Percentiles rank a stretch among this genome's conserved stretches.
phyloP scores from a whole-genome alignment of 1,140 invertebrate species.

The Pinna nobilis region DNA sequence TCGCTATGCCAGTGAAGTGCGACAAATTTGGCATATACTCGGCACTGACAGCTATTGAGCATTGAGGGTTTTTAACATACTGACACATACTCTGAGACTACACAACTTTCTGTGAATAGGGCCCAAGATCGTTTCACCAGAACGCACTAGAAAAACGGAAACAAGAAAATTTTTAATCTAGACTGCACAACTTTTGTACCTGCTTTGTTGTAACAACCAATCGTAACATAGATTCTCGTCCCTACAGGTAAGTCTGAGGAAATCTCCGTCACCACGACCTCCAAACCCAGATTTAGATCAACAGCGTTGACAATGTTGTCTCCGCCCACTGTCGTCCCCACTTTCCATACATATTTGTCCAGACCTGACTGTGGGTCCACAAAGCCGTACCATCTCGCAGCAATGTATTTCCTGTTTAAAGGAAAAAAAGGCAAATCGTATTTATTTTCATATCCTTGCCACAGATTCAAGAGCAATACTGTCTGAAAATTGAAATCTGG shows the following conservation, averaged over 20 bases:
- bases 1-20: too few species aligned
- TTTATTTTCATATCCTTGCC: neutral
- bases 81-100: too few species aligned
- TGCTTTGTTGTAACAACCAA: constrained; percentile 22
- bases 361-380: constrained; percentile 49
- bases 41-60: too few species aligned
- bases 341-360: constrained; percentile 47
- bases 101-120: too few species aligned
- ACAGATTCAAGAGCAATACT: too few species aligned
- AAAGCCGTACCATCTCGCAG: constrained; percentile 52
- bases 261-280: neutral
- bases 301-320: constrained; percentile 40
- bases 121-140: too few species aligned
- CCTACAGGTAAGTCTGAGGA: neutral
- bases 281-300: constrained; percentile 10
- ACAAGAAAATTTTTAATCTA: neutral
- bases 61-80: too few species aligned
- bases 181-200: neutral
- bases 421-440: neutral
- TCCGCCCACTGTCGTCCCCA: constrained; percentile 43
- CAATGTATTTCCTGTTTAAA: constrained; percentile 43
- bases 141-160: too few species aligned
- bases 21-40: too few species aligned
- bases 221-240: constrained; percentile 5
- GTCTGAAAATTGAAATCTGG: too few species aligned